Evolutionary conservation across 2,888 invertebrate genomes (phyloP), one percentile per base, ranked within the genome.

Genomic region (Diadromus collaris): DNA sequence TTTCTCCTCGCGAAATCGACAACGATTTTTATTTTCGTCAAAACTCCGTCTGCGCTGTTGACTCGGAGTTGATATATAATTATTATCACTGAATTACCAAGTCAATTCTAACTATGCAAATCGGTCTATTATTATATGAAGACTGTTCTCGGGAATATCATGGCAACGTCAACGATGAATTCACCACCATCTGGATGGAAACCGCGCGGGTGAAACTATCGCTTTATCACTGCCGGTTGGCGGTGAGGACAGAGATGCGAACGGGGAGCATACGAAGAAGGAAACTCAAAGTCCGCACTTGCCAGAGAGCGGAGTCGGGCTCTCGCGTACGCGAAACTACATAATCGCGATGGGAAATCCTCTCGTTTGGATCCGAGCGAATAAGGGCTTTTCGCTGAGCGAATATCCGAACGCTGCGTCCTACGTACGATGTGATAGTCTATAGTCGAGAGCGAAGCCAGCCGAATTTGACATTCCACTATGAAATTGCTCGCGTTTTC

Each of bases 291-390:
- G 44, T 74, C 71, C 38, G 34, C 48, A 48, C 71, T 70, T 63
- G 54, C 63, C 64, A 48, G 44, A 58, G 68, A 63, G 67, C 68
- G 29, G 75, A 58, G 4, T 75, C 38, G 32, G 24, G 29, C 46
- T 58, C 34, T 34, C 71, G 67, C 68, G 56, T 64, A 68, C 71
- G 68, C 70, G 71, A 29, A 71, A 76, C 79, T 72, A 79, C 70
- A 41, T 79, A 79, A 79, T 79, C 70, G 75, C 67, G 63, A 41
- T 41, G 75, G 71, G 78, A 73, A 78, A 78, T 78, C 60, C 74
- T 54, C 67, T 71, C 71, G 63, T 71, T 41, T 44, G 67, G 61
- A n/a, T 46, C 48, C 56, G 63, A 51, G 34, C 21, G 75, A 68
- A 68, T 68, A 76, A 68, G 75, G 74, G 67, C 61, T 51, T n/a